Conservation (phyloP, 2,888 invertebrate species). For the Cepaea hortensis region DNA sequence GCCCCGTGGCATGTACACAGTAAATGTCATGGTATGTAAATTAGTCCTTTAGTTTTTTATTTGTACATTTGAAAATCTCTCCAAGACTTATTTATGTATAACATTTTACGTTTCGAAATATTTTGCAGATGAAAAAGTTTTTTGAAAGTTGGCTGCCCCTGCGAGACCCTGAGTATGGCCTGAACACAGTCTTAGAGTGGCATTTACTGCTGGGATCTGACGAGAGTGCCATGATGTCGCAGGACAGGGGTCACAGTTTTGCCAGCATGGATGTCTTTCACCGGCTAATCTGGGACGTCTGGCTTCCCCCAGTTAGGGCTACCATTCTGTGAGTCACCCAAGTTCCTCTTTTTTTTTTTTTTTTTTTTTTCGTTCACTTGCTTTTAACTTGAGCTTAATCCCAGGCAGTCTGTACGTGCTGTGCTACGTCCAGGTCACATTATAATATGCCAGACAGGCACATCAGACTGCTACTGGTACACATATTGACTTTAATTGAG, state of each 20-base stretch:
- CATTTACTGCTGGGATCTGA: slow-evolving; percentile 75
- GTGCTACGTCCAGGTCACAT: no score
- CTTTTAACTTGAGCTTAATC: no score
- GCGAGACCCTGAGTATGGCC: slow-evolving; percentile 76
- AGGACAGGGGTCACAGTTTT: slow-evolving; percentile 3
- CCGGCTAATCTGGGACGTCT: slow-evolving; percentile 90
- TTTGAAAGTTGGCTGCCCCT: slow-evolving; percentile 85
- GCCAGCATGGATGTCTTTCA: slow-evolving; percentile 82
- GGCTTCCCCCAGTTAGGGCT: slow-evolving; percentile 88
- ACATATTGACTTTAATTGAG: no score
- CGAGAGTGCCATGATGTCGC: slow-evolving; percentile 42
- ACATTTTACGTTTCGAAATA: no score
- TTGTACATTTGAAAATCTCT: no score
- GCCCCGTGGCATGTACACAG: no score
- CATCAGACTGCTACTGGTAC: no score
- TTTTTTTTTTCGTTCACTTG: neutral
- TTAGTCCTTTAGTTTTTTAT: no score
- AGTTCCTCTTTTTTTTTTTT: neutral
- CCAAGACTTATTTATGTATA: no score
- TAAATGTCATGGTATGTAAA: no score
- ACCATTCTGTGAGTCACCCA: slow-evolving; percentile 82
- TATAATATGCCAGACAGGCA: no score
- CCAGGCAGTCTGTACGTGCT: no score
- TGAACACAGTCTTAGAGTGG: slow-evolving; percentile 76
- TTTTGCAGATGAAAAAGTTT: slow-evolving; percentile 82